These are phyloP conservation scores for Borostomias antarcticus DNA, from an alignment of 2,797 vertebrate genomes.

Conservation along the genomic window DNA sequence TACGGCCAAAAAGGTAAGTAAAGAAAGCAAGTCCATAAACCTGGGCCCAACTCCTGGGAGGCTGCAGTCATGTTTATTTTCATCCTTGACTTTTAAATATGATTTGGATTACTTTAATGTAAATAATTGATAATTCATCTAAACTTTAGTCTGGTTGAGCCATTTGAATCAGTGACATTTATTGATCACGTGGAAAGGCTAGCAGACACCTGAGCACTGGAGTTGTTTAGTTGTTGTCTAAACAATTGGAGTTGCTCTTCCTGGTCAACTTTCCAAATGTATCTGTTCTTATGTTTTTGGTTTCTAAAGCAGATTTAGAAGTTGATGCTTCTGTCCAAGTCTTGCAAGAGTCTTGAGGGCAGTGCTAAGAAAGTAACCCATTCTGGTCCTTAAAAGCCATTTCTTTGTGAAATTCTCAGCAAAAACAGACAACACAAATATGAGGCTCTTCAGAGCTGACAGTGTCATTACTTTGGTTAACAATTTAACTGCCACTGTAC, in stretches of 20 bases:
- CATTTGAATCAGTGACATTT: no score
- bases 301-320: no score
- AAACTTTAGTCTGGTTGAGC: no score
- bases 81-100: background rate
- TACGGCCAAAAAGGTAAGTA: slow-evolving; percentile 82
- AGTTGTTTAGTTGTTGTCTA: background rate
- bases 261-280: background rate
- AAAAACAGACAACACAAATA: slow-evolving; percentile 22
- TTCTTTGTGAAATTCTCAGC: slow-evolving; percentile 25
- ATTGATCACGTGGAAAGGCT: no score
- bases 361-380: background rate
- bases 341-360: background rate
- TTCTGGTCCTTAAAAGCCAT: slow-evolving; percentile 22
- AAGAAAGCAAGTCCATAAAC: no score
- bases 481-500: slow-evolving; percentile 11
- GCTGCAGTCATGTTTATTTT: background rate
- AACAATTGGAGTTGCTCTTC: background rate
- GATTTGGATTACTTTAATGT: no score
- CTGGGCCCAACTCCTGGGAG: no score
- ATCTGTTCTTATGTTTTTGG: background rate
- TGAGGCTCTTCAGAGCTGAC: background rate
- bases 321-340: background rate
- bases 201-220: no score
- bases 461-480: background rate
- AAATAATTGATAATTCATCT: no score